Base-by-base conservation (phyloP, 2,888 invertebrate genomes). In the Metacarcinus magister region DNA sequence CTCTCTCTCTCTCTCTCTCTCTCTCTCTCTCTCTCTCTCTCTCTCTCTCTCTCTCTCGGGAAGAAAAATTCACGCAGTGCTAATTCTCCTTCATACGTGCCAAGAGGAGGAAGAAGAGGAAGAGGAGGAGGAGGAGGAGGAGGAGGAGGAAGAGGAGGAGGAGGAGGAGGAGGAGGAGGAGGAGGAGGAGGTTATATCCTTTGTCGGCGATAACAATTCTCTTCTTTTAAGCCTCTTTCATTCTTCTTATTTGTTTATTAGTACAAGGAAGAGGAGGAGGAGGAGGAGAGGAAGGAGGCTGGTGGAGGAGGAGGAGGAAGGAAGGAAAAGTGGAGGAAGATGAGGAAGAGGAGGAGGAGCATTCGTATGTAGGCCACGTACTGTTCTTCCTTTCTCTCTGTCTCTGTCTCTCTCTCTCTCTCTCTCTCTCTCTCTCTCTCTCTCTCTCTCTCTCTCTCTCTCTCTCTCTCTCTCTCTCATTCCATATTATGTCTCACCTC, bases 351-450 rank as follows among this genome's bases (percentile, higher is more conserved):
- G 48, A 48, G 54, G 54, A 54, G 54, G 54, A 13, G 54, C 8
- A 3, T 67, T 10, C 13, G 5, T 67, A 67, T 67, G 1, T n/a
- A 67, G 67, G 67, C 67, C 67, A 67, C 19, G 67, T 67, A 67
- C 67, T 67, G n/a, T 67, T 67, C n/a, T 67, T 67, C 67, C 67
- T 67, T n/a, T 67, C 67, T 67, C 67, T 67, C 67, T 67, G 13
- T 54, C 54, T 54, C 54, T 54, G 13, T 54, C 54, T 54, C 54
- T 54, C 54, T 54, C 54, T 54, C 54, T 54, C 54, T 54, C 54
- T 54, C 54, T 54, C 54, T 54, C 54, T 54, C 54, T 54, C 54
- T 54, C 54, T 54, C 54, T 54, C 54, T 54, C 54, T 54, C 54
- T 54, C 54, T 54, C 54, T 54, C 54, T 54, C 54, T 54, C 54